phyloP scores from a whole-genome alignment of 2,888 invertebrate genomes.

The Andrena camellia region DNA sequence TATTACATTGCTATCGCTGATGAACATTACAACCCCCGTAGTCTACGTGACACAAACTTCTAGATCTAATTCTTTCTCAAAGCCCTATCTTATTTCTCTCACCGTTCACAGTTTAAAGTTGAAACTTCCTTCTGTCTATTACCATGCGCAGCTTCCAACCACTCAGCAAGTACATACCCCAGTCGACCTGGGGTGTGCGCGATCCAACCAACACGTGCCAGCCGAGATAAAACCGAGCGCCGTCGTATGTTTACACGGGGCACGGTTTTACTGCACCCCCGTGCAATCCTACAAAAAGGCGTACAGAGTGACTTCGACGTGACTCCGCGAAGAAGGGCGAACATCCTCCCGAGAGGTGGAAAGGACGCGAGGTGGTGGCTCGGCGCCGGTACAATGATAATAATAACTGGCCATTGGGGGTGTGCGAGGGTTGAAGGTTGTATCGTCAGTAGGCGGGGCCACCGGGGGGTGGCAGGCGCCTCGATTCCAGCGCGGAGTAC shows the following conservation, averaged over 20 bases:
- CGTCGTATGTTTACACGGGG: constrained; percentile 27
- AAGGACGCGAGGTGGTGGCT: constrained; percentile 14
- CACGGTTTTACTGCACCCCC: constrained; percentile 11
- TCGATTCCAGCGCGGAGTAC: constrained; percentile 75
- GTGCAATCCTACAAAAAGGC: constrained; percentile 15
- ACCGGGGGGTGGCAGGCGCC: constrained; percentile 74
- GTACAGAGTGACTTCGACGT: constrained; percentile 55
- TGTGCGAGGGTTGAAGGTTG: constrained; percentile 72
- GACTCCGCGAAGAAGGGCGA: constrained; percentile 34
- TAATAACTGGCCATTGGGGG: constrained; percentile 72
- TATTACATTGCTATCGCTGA: too few species aligned
- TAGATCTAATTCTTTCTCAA: too few species aligned
- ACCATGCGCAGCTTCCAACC: not conserved
- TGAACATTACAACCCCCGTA: too few species aligned
- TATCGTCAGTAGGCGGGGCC: constrained; percentile 80
- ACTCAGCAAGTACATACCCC: constrained; percentile 1
- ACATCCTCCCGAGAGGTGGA: constrained; percentile 28
- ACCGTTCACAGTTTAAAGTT: not conserved
- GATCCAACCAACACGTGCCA: constrained; percentile 6
- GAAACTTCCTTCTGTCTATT: not conserved
- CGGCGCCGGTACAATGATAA: constrained; percentile 68
- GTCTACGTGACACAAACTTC: too few species aligned
- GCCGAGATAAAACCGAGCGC: constrained; percentile 24
- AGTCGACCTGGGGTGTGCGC: not conserved
- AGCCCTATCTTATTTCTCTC: too few species aligned